Evolutionary conservation across 2,113 vertebrate species (phyloP), one percentile per base, ranked within the genome.

Genomic region (Corydoras maculifer): DNA sequence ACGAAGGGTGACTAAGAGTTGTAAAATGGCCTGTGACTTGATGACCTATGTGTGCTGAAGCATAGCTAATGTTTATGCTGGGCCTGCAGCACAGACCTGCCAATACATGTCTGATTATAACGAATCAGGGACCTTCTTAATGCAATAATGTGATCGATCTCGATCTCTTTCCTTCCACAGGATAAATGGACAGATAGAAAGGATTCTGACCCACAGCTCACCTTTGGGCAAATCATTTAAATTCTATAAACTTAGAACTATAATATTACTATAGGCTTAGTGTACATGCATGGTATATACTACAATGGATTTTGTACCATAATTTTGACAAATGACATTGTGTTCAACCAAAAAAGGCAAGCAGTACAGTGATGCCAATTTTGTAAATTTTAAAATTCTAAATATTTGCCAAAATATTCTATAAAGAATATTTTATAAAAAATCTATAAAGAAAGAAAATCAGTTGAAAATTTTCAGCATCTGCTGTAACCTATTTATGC

Each of bases 131-230:
- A 90, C 65, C 89, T 91, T 91, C 92, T 93, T 87, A 92, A 92
- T 86, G 85, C 94, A 93, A 94, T 97, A 94, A 98, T 93, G 92
- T 95, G 94, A 98, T 98, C 95, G 98, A 97, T 98, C 97, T 96
- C 94, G 11, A 57, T 4, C 5, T 4, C 10, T 30, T 6, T 14
- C 94, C 54, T 97, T 96, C 93, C 91, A 77, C 91, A 93, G 93
- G 94, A 98, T 97, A 96, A 98, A 97, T 98, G 95, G 94, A 91
- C 89, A 88, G 90, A 88, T 90, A 91, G 91, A 93, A 88, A 87
- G 91, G 91, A 88, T 92, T 84, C 87, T 95, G 96, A 98, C 94
- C 94, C 54, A 60, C 88, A 57, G 91, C 91, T 97, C 93, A 98
- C 94, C 96, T 90, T 83, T 87, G 43, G 74, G 85, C 90, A 94